Evolutionary conservation across 2,888 invertebrate species (phyloP).

Genomic region (Dynastes grantii): DNA sequence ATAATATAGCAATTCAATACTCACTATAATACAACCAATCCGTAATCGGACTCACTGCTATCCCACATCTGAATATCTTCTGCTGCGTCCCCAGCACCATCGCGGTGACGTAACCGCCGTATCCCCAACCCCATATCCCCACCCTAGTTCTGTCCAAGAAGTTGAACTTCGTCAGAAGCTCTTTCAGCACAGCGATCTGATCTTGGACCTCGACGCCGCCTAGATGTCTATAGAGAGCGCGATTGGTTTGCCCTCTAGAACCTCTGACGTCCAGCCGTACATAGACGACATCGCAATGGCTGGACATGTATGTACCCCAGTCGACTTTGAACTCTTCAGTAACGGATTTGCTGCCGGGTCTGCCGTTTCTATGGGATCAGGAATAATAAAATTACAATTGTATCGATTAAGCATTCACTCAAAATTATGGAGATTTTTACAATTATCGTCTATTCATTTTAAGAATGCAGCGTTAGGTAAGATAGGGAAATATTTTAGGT

Average conservation of each 20-base stretch:
- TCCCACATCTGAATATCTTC: conserved; percentile 92
- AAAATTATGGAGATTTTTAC: no score
- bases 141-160: conserved; percentile 91
- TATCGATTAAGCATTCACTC: not conserved
- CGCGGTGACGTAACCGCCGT: conserved; percentile 95
- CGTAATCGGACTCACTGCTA: conserved; percentile 94
- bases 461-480: no score
- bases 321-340: conserved; percentile 89
- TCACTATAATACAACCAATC: conserved; percentile 97
- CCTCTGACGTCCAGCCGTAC: conserved; percentile 94
- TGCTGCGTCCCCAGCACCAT: conserved; percentile 90
- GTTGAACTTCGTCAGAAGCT: conserved; percentile 85
- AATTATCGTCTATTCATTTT: no score
- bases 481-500: no score
- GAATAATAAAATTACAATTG: not conserved
- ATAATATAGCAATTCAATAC: conserved; percentile 62
- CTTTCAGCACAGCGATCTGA: conserved; percentile 88
- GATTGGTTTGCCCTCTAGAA: conserved; percentile 84
- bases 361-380: conserved; percentile 81
- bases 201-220: conserved; percentile 83
- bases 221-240: conserved; percentile 85
- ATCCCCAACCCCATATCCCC: conserved; percentile 98
- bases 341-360: conserved; percentile 93
- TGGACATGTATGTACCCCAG: conserved; percentile 95
- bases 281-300: conserved; percentile 91